These are phyloP conservation scores for Plusia festucae DNA, from an alignment of 2,888 invertebrate genomes.

Conservation along the genomic window DNA sequence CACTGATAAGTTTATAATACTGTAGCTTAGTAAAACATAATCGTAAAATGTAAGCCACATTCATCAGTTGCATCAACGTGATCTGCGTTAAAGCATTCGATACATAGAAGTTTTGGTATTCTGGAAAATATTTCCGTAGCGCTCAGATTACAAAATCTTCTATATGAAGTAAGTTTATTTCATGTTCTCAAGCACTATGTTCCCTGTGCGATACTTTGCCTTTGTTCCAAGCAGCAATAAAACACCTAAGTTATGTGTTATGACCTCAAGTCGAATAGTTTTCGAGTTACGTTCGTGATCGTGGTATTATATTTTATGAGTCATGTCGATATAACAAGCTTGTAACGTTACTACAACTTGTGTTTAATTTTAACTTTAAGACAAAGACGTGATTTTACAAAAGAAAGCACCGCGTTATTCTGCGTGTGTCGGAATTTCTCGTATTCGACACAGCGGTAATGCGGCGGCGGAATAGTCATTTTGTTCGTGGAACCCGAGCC, in stretches of 20 bases:
- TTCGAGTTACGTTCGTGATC: slow-evolving; percentile 67
- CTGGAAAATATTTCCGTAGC: slow-evolving; percentile 59
- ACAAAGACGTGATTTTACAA: slow-evolving; percentile 52
- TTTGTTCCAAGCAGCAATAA: slow-evolving; percentile 69
- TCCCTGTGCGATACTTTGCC: slow-evolving; percentile 58
- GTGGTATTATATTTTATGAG: slow-evolving; percentile 68
- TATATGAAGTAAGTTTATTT: slow-evolving; percentile 56
- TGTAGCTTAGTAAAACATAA: not conserved
- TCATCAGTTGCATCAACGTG: not conserved
- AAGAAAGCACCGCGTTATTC: slow-evolving; percentile 55
- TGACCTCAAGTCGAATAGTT: slow-evolving; percentile 73
- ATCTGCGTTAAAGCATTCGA: slow-evolving; percentile 20
- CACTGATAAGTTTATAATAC: not conserved
- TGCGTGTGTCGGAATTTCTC: slow-evolving; percentile 54
- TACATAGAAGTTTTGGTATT: slow-evolving; percentile 41
- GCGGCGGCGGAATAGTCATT: slow-evolving; percentile 59
- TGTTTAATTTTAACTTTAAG: slow-evolving; percentile 57
- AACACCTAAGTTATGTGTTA: slow-evolving; percentile 72
- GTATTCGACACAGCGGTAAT: slow-evolving; percentile 55
- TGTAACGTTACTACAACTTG: slow-evolving; percentile 46
- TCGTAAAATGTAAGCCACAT: not conserved
- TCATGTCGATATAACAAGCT: slow-evolving; percentile 62
- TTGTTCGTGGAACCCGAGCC: slow-evolving; percentile 55
- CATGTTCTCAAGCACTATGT: slow-evolving; percentile 56
- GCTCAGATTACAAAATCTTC: slow-evolving; percentile 56